These are phyloP conservation scores for Arothron firmamentum DNA, from an alignment of 2,113 vertebrate genomes.

Conservation along the genomic window DNA sequence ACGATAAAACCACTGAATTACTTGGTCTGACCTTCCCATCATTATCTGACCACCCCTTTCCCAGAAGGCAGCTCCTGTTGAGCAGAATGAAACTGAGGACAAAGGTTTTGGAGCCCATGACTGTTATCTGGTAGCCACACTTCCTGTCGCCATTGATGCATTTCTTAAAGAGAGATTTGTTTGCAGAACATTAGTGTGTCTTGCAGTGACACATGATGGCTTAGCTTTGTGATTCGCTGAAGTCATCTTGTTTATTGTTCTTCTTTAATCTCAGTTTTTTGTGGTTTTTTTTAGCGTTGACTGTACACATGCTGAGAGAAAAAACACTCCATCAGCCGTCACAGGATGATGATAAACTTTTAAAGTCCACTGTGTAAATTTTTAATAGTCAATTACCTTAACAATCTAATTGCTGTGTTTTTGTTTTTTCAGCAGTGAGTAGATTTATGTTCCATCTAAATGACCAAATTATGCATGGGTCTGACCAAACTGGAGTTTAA, in stretches of 20 bases:
- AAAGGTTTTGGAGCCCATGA: conserved; percentile 31
- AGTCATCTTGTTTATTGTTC: conserved; percentile 2
- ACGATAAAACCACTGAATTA: conserved; percentile 48
- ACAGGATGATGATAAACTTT: no score
- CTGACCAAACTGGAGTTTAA: no score
- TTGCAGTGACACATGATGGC: conserved; percentile 14
- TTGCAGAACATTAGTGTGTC: conserved; percentile 4
- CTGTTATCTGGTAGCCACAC: conserved; percentile 50
- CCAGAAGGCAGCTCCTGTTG: conserved; percentile 28
- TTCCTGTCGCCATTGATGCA: conserved; percentile 24
- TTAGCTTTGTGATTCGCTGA: conserved; percentile 4
- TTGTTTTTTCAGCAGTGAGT: no score
- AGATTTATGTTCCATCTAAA: no score
- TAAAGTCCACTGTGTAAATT: no score
- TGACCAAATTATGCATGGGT: no score
- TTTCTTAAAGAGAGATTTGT: conserved; percentile 6
- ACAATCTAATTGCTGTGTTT: no score
- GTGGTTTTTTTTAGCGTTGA: background rate
- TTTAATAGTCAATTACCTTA: no score
- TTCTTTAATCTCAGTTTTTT: background rate
- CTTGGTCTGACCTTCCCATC: conserved; percentile 21
- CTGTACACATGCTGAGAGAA: no score
- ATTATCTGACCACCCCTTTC: conserved; percentile 15
- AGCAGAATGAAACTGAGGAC: conserved; percentile 18
- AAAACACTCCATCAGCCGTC: no score